These are phyloP conservation scores for Salminus brasiliensis DNA, from an alignment of 2,113 vertebrate genomes.

Conservation along the genomic window DNA sequence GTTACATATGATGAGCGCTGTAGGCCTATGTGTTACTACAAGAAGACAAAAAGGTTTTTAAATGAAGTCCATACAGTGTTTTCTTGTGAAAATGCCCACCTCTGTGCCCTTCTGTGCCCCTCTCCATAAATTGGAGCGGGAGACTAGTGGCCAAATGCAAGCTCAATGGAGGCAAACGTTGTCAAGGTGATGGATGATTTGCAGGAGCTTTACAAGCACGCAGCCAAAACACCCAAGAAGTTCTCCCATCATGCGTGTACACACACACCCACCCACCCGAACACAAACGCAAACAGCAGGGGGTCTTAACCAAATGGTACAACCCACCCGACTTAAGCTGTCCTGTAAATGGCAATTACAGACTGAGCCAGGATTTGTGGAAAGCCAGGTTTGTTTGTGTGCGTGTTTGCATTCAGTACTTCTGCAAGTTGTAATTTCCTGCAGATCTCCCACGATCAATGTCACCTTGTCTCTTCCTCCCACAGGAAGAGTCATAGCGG, in stretches of 20 bases:
- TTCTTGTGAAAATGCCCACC: no score
- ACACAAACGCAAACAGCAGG: not conserved
- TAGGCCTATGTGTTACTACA: no score
- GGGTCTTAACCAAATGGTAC: not conserved
- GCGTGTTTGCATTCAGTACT: not conserved
- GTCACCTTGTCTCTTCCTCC: not conserved
- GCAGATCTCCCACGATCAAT: not conserved
- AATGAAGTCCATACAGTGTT: no score
- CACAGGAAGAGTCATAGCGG: not conserved
- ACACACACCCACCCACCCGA: not conserved
- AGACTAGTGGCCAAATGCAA: no score
- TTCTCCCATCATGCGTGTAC: not conserved
- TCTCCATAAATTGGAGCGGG: no score
- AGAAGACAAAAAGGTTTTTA: no score
- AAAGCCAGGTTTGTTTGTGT: not conserved
- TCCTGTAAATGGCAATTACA: conserved; percentile 31
- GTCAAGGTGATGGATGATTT: no score
- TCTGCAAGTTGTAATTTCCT: not conserved
- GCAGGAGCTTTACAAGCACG: no score
- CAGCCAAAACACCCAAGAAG: no score
- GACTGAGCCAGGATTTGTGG: not conserved
- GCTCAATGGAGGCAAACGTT: no score
- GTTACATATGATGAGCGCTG: no score
- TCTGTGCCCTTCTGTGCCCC: no score
- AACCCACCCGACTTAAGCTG: conserved; percentile 7